Evolutionary conservation across 2,797 vertebrate genomes (phyloP).

Genomic region (Karalla daura): DNA sequence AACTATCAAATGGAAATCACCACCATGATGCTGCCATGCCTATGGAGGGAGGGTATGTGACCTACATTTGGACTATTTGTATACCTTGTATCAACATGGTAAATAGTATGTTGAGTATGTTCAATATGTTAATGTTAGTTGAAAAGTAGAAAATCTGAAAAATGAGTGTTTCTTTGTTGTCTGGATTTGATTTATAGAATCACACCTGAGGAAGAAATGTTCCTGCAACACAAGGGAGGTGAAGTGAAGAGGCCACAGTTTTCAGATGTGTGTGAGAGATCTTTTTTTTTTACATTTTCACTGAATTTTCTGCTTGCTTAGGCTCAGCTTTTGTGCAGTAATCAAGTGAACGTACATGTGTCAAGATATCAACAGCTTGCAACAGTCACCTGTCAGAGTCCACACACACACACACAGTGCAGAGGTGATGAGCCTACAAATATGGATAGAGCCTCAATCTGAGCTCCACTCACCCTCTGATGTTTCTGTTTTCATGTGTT

Average conservation of each 20-base stretch:
- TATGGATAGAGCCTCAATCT: no score
- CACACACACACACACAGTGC: no score
- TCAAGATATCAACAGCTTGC: no score
- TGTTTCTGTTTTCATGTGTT: no score
- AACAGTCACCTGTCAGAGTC: no score
- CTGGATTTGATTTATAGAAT: conserved; percentile 51
- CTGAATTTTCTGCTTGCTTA: no score
- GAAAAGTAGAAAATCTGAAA: neutral
- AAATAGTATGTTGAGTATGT: no score
- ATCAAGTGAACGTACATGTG: no score
- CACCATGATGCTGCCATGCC: conserved; percentile 48
- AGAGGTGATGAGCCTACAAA: no score
- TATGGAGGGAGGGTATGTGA: conserved; percentile 74
- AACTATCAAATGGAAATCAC: conserved; percentile 73
- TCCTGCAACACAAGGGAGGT: conserved; percentile 74
- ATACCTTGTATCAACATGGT: neutral
- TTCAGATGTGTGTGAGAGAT: conserved; percentile 80
- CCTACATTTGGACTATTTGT: neutral
- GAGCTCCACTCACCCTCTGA: no score
- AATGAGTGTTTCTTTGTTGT: neutral
- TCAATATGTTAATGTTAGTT: neutral
- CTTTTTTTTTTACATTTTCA: no score
- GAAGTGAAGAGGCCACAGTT: conserved; percentile 74
- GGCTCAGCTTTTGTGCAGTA: no score
- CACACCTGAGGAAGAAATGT: conserved; percentile 71